Percentiles rank a stretch among this genome's conserved stretches.
Evolutionary conservation across 2,888 invertebrate species (phyloP).

Genomic region (Pteria penguin): DNA sequence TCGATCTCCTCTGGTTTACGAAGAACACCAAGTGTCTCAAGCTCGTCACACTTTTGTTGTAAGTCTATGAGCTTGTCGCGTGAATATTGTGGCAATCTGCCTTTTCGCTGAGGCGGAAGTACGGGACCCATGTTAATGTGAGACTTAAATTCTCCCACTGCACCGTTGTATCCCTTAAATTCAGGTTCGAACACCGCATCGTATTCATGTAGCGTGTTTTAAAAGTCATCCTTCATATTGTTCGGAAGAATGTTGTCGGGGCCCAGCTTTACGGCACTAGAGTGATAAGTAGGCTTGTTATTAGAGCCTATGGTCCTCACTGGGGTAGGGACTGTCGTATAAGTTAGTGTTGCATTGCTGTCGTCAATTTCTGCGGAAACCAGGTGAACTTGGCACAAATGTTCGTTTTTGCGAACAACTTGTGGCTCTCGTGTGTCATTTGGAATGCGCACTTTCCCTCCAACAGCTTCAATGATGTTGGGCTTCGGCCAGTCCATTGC

Average conservation of each 20-base stretch:
- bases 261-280: neutral
- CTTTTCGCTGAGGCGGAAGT: conserved; percentile 57
- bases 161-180: conserved; percentile 50
- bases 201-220: neutral
- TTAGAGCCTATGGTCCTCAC: neutral
- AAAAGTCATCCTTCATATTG: neutral
- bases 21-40: conserved; percentile 54
- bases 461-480: conserved; percentile 32
- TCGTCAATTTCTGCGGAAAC: neutral
- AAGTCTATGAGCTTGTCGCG: too few species aligned
- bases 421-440: conserved; percentile 42
- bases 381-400: conserved; percentile 37
- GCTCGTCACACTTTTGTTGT: conserved; percentile 55
- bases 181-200: neutral
- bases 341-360: neutral
- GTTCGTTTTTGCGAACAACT: conserved; percentile 33
- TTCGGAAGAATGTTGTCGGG: conserved; percentile 8
- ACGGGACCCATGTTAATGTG: conserved; percentile 56
- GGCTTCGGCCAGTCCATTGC: conserved; percentile 16
- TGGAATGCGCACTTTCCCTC: conserved; percentile 36
- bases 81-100: conserved; percentile 54
- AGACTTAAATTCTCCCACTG: too few species aligned
- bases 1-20: conserved; percentile 48
- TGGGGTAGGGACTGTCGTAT: neutral
- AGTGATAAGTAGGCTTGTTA: neutral